Evolutionary conservation across 2,888 invertebrate genomes (phyloP).

Genomic region (Euphydryas editha): DNA sequence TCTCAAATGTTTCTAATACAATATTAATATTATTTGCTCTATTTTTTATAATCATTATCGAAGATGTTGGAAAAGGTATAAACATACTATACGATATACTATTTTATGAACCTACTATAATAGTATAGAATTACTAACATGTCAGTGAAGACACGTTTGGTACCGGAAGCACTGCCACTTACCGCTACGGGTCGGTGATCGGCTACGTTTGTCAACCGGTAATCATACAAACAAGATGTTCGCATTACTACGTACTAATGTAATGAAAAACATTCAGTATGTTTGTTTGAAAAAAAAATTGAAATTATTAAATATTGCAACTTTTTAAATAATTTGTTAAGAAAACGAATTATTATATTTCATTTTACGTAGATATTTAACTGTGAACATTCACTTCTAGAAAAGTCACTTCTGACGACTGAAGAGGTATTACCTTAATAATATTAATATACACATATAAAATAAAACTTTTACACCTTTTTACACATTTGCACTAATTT

Average conservation of each 20-base stretch:
- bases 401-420: no score
- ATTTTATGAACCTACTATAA: background rate
- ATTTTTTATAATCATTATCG: no score
- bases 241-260: slow-evolving; percentile 24
- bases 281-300: slow-evolving; percentile 21
- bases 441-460: background rate
- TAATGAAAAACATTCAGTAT: slow-evolving; percentile 6
- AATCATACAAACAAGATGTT: slow-evolving; percentile 55
- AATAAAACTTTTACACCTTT: background rate
- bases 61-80: background rate
- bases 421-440: no score
- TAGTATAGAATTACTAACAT: slow-evolving; percentile 8
- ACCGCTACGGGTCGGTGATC: slow-evolving; percentile 63
- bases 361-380: no score
- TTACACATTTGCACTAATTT: background rate
- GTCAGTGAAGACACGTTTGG: slow-evolving; percentile 14
- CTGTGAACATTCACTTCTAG: no score
- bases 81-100: background rate
- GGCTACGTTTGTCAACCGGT: slow-evolving; percentile 67
- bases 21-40: no score
- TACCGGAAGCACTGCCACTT: slow-evolving; percentile 38
- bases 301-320: background rate
- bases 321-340: no score
- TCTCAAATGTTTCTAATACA: no score
- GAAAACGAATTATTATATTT: no score